phyloP scores from a whole-genome alignment of 2,888 invertebrate species.

The Aphrophora alni region DNA sequence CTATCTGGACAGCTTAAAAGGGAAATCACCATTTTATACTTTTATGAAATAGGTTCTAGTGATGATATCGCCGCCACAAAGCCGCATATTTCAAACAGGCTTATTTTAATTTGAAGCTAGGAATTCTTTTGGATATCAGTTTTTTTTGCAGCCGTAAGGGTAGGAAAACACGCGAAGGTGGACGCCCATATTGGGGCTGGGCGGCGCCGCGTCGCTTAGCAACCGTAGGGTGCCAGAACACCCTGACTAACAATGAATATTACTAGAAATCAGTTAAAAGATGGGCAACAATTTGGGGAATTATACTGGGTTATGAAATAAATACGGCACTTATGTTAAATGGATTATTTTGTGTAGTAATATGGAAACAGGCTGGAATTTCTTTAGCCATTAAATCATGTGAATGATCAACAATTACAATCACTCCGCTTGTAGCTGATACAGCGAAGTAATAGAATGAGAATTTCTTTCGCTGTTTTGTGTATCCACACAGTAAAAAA shows the following conservation, averaged over 20 bases:
- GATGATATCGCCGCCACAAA: not conserved
- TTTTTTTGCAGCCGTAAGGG: constrained; percentile 1
- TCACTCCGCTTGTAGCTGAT: no score
- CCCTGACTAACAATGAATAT: not conserved
- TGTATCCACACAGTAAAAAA: no score
- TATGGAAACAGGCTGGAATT: no score
- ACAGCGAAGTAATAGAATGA: no score
- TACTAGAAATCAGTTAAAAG: not conserved
- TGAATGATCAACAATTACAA: no score
- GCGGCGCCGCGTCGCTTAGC: not conserved
- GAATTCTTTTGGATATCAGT: constrained; percentile 9
- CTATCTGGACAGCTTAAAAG: not conserved
- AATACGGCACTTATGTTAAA: no score
- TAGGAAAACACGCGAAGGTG: not conserved
- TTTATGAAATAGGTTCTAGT: not conserved
- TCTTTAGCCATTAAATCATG: no score
- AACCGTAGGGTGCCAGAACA: not conserved
- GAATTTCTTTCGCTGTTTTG: no score
- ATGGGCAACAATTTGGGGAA: not conserved
- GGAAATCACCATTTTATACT: not conserved
- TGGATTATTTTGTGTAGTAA: no score
- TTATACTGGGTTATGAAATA: no score
- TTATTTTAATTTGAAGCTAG: constrained; percentile 6
- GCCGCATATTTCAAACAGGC: constrained; percentile 9
- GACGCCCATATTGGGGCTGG: constrained; percentile 6